Base-by-base conservation (phyloP, 2,888 invertebrate genomes). In the Merodon equestris region DNA sequence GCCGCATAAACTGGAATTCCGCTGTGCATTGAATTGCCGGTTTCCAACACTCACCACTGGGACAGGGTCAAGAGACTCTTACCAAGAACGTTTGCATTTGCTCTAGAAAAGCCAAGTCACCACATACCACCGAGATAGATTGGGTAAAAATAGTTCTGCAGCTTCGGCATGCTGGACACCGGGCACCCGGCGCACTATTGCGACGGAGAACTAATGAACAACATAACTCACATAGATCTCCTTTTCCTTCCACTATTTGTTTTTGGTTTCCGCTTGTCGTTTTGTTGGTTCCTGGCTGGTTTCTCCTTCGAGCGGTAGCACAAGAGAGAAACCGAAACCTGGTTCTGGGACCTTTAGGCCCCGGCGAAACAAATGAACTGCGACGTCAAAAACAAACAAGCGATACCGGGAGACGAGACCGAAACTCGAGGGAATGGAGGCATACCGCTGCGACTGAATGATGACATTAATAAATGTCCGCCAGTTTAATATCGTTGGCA, bases 401-500 rank as follows among this genome's bases (percentile, higher is more conserved):
- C 54, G 36, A 40, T 61, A 50, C 17, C 38, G 17, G 60, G 14
- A 56, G 48, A 48, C 67, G 67, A 53, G 57, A 36, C 66, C 48
- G 50, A 51, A 13, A 56, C 27, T 7, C 2, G 27, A 27, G 2
- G 27, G 7, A 7, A 27, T 27, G 40, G 17, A 47, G 56, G 38
- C 12, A 74, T 60, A 54, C 60, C 44, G 58, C 53, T 60, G 61
- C 19, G 53, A 56, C 71, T 60, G 66, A 75, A 72, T 66, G 76
- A 73, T 73, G 81, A 68, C 77, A 77, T 76, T 81, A 81, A 81
- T 77, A 81, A 77, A 81, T 81, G 67, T 76, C 66, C 51, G 63
- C 77, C 77, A 72, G 76, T 66, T 66, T 64, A 76, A 76, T 71
- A 73, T 73, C 77, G 73, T 68, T 60, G 71, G 72, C 58, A 68